Conservation (phyloP, 2,888 invertebrate genomes). For the Agrotis segetum region DNA sequence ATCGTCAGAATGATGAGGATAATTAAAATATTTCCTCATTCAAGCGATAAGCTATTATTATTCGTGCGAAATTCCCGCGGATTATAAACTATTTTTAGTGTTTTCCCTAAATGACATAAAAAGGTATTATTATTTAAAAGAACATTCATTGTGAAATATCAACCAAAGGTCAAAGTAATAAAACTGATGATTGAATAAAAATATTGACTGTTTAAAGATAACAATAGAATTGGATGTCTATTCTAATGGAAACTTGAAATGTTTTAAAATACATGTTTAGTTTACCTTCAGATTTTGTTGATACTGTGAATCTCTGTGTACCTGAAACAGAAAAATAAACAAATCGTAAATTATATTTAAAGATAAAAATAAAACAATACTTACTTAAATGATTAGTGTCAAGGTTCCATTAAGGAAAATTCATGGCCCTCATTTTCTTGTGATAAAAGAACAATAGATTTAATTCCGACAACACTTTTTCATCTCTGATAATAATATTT, state of each 20-base stretch:
- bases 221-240: background rate
- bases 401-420: conserved; percentile 65
- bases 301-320: conserved; percentile 54
- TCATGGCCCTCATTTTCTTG: conserved; percentile 64
- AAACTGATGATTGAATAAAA: conserved; percentile 15
- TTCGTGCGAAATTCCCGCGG: conserved; percentile 4
- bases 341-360: conserved; percentile 36
- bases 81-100: background rate
- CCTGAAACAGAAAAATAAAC: conserved; percentile 70
- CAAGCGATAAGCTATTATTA: background rate
- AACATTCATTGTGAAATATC: conserved; percentile 23
- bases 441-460: conserved; percentile 64
- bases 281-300: conserved; percentile 41
- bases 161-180: conserved; percentile 28
- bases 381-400: conserved; percentile 68
- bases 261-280: conserved; percentile 9
- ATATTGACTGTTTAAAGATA: conserved; percentile 12
- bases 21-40: conserved; percentile 13
- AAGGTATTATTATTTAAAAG: conserved; percentile 3
- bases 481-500: conserved; percentile 25
- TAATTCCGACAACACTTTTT: conserved; percentile 53
- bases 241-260: background rate
- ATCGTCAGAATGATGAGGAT: conserved; percentile 2
- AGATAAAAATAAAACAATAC: conserved; percentile 52
- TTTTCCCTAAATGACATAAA: background rate